These are phyloP conservation scores for Mythimna ferrago DNA, from an alignment of 2,888 invertebrate genomes.

Conservation along the genomic window DNA sequence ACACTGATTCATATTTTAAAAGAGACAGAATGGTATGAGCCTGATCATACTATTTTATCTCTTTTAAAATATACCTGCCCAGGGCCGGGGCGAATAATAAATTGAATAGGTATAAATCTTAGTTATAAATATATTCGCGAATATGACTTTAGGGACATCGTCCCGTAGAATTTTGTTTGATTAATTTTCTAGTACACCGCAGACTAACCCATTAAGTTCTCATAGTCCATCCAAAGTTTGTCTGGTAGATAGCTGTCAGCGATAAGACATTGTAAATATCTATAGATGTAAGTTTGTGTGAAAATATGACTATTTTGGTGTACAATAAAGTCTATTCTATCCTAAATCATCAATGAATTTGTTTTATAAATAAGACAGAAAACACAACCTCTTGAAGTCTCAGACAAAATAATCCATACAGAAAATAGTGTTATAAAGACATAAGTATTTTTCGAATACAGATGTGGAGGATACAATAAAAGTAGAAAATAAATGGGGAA, in stretches of 20 bases:
- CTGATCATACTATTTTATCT: no score
- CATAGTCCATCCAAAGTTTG: no score
- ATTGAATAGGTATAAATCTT: background rate
- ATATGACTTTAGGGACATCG: background rate
- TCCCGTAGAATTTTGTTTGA: background rate
- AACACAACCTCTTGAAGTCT: background rate
- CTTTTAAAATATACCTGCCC: no score
- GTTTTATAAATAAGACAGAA: background rate
- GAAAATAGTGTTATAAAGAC: background rate
- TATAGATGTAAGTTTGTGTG: no score
- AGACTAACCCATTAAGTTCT: background rate
- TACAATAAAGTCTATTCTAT: background rate
- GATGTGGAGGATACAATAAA: conserved; percentile 23
- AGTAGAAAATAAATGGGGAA: conserved; percentile 25
- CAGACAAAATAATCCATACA: background rate
- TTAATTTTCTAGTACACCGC: background rate
- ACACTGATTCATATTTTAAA: background rate
- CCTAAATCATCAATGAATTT: background rate
- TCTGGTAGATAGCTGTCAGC: no score
- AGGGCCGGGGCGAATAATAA: background rate
- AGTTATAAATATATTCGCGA: background rate
- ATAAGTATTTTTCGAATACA: conserved; percentile 6
- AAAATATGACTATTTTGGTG: no score
- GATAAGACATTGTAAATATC: background rate
- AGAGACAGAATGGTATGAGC: background rate